Evolutionary conservation across 37 sponge, comb jelly and placozoan genomes (phyloP).

Genomic region (Ianthella basta): DNA sequence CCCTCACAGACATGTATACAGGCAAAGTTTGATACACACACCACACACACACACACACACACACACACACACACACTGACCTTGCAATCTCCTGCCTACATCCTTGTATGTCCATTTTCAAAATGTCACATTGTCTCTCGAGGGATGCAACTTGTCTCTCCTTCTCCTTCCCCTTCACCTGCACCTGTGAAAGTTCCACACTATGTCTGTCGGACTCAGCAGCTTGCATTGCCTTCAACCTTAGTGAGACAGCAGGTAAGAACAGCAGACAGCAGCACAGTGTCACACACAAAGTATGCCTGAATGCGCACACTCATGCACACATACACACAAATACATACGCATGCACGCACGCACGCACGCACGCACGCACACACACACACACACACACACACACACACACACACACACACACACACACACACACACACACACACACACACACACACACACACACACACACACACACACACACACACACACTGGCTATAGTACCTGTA

Average conservation of each 20-base stretch:
- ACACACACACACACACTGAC: slow-evolving; percentile 31
- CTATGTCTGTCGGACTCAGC: not conserved
- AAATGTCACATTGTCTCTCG: slow-evolving; percentile 19
- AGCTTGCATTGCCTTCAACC: too few species aligned
- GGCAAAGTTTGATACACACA: not conserved
- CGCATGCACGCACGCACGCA: too few species aligned
- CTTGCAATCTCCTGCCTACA: not conserved
- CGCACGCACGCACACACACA: too few species aligned
- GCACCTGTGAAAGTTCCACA: not conserved
- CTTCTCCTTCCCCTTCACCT: not conserved
- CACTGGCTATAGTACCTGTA: too few species aligned
- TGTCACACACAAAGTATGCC: too few species aligned
- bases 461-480: too few species aligned
- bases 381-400: not conserved
- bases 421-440: too few species aligned
- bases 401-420: not conserved
- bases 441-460: too few species aligned
- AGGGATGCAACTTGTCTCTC: not conserved
- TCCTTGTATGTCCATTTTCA: not conserved
- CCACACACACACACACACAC: slow-evolving; percentile 38
- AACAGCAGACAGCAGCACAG: too few species aligned
- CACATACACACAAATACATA: too few species aligned
- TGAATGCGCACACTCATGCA: too few species aligned
- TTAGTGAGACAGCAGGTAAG: too few species aligned
- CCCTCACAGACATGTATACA: not conserved